phyloP scores from a whole-genome alignment of 1,140 invertebrate species.

The Cotesia typhae region DNA sequence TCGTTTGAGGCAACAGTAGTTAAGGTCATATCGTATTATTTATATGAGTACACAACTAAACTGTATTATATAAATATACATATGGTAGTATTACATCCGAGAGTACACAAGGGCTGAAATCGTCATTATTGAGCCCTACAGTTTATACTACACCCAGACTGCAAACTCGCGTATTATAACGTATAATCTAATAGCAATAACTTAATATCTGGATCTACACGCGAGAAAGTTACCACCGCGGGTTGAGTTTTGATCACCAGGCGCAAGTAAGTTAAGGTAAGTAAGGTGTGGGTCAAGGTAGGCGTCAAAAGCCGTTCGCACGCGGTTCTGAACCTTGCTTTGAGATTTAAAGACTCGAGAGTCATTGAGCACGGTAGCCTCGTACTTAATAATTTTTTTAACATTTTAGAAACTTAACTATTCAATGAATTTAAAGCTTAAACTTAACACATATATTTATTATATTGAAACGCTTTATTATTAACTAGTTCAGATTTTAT shows the following conservation, averaged over 20 bases:
- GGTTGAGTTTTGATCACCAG: constrained; percentile 50
- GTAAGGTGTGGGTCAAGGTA: constrained; percentile 36
- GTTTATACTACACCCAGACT: neutral
- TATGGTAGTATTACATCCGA: too few species aligned
- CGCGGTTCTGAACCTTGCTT: constrained; percentile 34
- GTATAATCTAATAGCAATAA: constrained; percentile 34
- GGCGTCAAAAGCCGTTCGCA: constrained; percentile 25
- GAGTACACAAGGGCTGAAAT: neutral
- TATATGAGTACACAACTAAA: neutral
- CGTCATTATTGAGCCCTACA: neutral
- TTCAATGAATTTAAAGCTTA: neutral
- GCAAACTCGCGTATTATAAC: constrained; percentile 43
- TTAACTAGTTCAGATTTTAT: too few species aligned
- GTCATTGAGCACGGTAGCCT: constrained; percentile 25
- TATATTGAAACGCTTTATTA: too few species aligned
- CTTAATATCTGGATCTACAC: constrained; percentile 64
- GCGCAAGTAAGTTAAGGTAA: too few species aligned
- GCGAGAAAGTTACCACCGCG: constrained; percentile 52
- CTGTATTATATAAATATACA: neutral
- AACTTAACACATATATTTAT: too few species aligned
- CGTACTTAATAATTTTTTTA: constrained; percentile 28
- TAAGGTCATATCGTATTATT: constrained; percentile 5
- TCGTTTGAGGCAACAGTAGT: neutral
- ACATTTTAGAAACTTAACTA: neutral
- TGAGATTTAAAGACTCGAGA: constrained; percentile 32